Base-by-base conservation (phyloP, 2,113 vertebrate genomes). In the Cephalopterus ornatus region DNA sequence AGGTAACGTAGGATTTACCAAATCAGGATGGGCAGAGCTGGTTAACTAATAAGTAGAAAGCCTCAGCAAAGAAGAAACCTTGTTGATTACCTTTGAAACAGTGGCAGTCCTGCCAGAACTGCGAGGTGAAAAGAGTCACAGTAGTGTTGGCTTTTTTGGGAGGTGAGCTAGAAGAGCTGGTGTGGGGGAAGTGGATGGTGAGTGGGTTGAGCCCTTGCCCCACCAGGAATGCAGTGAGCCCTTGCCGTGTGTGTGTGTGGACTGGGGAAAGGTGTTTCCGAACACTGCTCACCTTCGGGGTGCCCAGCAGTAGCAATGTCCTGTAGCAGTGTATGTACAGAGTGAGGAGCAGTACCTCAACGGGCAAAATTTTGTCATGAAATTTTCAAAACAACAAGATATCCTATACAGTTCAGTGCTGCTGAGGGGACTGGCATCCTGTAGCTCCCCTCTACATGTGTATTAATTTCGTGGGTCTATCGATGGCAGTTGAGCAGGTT, bases 271-370 rank as follows among this genome's bases (percentile, higher is more conserved):
- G 22, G 6, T n/a, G 21, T 44, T 88, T 70, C 24, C 8, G 14
- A 37, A 22, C 49, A 30, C 49, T 78, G 30, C 33, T 47, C 17
- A 9, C 0, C 0, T 35, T 49, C 39, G 13, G 7, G 3, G 15
- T 76, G 50, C 13, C n/a, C 42, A 83, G 50, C 27, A 52, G 58
- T 42, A 33, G 18, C 46, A 27, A 1, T 26, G 33, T 26, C 8
- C 0, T 7, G 2, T 22, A 5, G 32, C 14, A 22, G 0, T 16
- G 11, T 11, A 49, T 0, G 3, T 11, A 3, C 1, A 15, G 8
- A 13, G 12, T n/a, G 21, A 47, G 20, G 32, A 91, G 27, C 7
- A 37, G 12, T 26, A n/a, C 12, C 0, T 0, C 8, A 77, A 13
- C 17, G 17, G 14, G 1, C 27, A 22, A 73, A 47, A 71, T 46